Evolutionary conservation across 1,140 invertebrate species (phyloP).

Genomic region (Lasioglossum albipes): DNA sequence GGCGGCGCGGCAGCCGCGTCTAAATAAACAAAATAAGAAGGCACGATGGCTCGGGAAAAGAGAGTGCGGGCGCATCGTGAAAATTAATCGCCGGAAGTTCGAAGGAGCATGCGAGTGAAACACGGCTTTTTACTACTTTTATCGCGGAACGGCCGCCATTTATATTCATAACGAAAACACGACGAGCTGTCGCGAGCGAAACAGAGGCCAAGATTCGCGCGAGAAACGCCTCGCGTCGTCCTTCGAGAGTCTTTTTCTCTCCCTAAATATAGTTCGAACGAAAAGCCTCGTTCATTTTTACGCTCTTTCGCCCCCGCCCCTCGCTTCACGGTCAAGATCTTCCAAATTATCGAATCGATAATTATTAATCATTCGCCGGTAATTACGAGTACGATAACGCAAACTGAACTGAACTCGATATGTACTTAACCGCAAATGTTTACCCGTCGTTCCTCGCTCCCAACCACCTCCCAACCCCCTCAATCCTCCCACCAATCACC

Average conservation of each 20-base stretch:
- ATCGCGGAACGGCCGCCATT: conserved; percentile 16
- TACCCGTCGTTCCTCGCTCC: conserved; percentile 16
- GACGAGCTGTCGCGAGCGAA: conserved; percentile 14
- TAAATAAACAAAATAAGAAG: too few species aligned
- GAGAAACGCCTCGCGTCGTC: not conserved
- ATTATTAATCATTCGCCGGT: not conserved
- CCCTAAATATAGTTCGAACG: not conserved
- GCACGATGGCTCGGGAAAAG: too few species aligned
- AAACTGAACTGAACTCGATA: conserved; percentile 28
- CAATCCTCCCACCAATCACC: not conserved
- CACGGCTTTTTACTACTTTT: conserved; percentile 25
- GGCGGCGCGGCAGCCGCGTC: too few species aligned
- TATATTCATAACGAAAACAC: conserved; percentile 47
- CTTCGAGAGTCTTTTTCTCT: not conserved
- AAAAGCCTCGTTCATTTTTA: not conserved
- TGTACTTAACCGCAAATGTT: conserved; percentile 33
- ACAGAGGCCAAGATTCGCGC: conserved; percentile 30
- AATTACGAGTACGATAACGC: conserved; percentile 1
- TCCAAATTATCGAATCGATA: not conserved
- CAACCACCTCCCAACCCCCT: not conserved
- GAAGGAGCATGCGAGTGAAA: conserved; percentile 18
- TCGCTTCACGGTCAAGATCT: too few species aligned
- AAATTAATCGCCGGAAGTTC: conserved; percentile 30
- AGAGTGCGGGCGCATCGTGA: not conserved
- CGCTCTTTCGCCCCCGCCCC: too few species aligned